Evolutionary conservation across 35 echinoderm and acorn worm genomes (phyloP).

Genomic region (Ptychodera flava): DNA sequence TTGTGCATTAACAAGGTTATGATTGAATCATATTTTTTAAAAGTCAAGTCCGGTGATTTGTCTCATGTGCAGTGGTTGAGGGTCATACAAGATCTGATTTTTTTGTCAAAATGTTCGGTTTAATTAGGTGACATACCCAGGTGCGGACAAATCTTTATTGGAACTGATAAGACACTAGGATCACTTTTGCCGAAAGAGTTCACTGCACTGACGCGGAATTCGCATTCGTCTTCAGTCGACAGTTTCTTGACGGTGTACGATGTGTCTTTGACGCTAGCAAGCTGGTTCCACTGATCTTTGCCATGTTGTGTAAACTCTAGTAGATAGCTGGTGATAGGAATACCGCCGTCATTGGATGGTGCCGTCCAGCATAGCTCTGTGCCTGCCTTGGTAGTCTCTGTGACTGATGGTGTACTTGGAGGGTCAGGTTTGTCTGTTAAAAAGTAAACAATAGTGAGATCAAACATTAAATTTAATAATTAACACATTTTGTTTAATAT

Average conservation of each 20-base stretch:
- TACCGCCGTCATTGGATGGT: slow-evolving; percentile 82
- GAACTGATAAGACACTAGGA: not conserved
- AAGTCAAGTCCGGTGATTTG: not conserved
- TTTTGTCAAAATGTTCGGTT: too few relatives aligned
- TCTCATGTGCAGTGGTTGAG: not conserved
- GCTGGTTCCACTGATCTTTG: slow-evolving; percentile 56
- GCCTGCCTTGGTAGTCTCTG: slow-evolving; percentile 71
- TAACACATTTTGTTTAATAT: too few relatives aligned
- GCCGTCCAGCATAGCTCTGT: slow-evolving; percentile 71
- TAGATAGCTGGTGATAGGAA: slow-evolving; percentile 75
- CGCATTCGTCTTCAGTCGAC: not conserved
- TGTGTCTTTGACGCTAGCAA: not conserved
- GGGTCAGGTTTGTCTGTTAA: slow-evolving; percentile 72
- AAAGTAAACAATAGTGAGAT: too few relatives aligned
- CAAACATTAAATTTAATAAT: too few relatives aligned
- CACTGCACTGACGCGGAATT: not conserved
- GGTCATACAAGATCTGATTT: not conserved
- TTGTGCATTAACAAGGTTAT: not conserved
- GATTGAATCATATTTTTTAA: not conserved
- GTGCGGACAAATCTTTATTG: not conserved
- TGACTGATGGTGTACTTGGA: slow-evolving; percentile 60
- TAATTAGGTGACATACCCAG: not conserved
- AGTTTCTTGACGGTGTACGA: not conserved
- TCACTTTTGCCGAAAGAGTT: not conserved
- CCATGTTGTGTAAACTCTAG: slow-evolving; percentile 83